Conservation (phyloP, 1,140 invertebrate species). For the Tetramorium simillimum region DNA sequence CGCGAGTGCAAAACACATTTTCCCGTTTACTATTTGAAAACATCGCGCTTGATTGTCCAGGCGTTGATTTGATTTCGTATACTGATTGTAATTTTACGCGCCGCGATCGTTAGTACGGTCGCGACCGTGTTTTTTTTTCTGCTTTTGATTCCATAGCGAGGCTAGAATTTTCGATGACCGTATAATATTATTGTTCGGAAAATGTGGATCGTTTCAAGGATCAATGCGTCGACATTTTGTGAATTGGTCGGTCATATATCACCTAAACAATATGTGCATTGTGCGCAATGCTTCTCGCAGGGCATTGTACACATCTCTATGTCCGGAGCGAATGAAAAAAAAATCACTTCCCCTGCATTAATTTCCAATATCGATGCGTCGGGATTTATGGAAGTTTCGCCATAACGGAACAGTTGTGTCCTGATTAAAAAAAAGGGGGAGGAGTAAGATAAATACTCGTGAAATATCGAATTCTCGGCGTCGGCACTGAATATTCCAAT, state of each 20-base stretch:
- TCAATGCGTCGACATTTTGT: slow-evolving; percentile 63
- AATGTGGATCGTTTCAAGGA: slow-evolving; percentile 44
- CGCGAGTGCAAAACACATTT: slow-evolving; percentile 29
- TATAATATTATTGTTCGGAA: slow-evolving; percentile 55
- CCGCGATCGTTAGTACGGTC: slow-evolving; percentile 43
- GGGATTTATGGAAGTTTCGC: slow-evolving; percentile 28
- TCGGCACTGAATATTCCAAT: slow-evolving; percentile 23
- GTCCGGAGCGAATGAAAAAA: slow-evolving; percentile 31
- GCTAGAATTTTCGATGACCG: slow-evolving; percentile 3
- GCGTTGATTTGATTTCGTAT: slow-evolving; percentile 49
- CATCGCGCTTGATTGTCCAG: slow-evolving; percentile 48
- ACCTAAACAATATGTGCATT: slow-evolving; percentile 70
- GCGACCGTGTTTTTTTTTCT: neutral
- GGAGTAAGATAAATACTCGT: slow-evolving; percentile 8
- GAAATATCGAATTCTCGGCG: neutral
- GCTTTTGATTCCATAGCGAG: neutral
- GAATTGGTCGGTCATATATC: slow-evolving; percentile 65
- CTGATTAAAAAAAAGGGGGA: slow-evolving; percentile 27
- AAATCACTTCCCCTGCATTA: slow-evolving; percentile 54
- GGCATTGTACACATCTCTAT: slow-evolving; percentile 33
- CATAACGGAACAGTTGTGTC: slow-evolving; percentile 48
- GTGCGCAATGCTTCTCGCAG: slow-evolving; percentile 47
- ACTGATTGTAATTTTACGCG: slow-evolving; percentile 55
- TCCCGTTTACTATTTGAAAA: slow-evolving; percentile 54
- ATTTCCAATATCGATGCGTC: slow-evolving; percentile 42